These are phyloP conservation scores for Bathynomus jamesi DNA, from an alignment of 1,140 invertebrate species.

Conservation along the genomic window DNA sequence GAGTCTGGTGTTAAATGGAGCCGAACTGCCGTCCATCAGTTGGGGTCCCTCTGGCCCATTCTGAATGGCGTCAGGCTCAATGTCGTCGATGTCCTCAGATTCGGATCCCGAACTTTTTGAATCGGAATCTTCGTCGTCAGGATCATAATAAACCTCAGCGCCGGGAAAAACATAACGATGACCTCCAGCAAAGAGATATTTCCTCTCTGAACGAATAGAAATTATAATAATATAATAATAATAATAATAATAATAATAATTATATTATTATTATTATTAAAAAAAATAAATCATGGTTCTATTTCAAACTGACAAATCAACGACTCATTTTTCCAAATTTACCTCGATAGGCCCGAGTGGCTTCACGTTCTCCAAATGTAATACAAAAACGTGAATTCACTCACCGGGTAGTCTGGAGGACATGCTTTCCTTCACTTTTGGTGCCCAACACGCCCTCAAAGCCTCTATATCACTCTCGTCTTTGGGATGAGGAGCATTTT, in stretches of 20 bases:
- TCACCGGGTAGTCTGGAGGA: conserved; percentile 53
- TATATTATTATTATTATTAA: too few species aligned
- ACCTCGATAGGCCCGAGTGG: too few species aligned
- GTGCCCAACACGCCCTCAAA: conserved; percentile 51
- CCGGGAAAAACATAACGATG: conserved; percentile 70
- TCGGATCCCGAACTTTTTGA: neutral
- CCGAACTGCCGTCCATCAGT: too few species aligned
- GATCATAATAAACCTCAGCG: conserved; percentile 56
- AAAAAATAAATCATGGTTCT: too few species aligned
- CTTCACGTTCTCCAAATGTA: too few species aligned
- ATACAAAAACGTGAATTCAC: too few species aligned
- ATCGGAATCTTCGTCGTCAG: conserved; percentile 38
- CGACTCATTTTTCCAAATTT: too few species aligned
- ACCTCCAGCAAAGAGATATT: conserved; percentile 56
- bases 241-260: too few species aligned
- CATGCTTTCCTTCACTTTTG: conserved; percentile 52
- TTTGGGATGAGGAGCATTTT: conserved; percentile 36
- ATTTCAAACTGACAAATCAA: too few species aligned
- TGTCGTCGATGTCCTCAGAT: neutral
- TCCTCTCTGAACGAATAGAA: conserved; percentile 48
- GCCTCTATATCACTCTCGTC: conserved; percentile 41
- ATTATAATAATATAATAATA: neutral
- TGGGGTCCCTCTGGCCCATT: too few species aligned
- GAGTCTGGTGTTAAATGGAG: too few species aligned
- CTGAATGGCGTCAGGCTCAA: too few species aligned